These are phyloP conservation scores for Philotrypesis tridentata DNA, from an alignment of 1,140 invertebrate genomes.

Conservation along the genomic window DNA sequence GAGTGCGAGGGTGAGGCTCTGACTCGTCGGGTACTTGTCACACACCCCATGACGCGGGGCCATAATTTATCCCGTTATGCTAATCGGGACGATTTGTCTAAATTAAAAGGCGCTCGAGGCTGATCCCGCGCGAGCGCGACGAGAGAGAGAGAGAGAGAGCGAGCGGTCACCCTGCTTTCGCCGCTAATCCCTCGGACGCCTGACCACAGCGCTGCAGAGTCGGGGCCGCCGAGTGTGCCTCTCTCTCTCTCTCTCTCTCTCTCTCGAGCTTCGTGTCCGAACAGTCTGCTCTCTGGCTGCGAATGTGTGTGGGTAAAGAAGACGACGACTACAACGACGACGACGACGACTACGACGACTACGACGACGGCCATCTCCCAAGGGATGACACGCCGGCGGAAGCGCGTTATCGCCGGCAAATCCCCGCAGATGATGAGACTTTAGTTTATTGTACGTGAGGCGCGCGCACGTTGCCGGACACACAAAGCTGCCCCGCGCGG, in stretches of 20 bases:
- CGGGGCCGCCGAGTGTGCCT: no score
- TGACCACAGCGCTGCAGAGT: background rate
- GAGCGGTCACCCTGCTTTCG: constrained; percentile 55
- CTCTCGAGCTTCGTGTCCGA: no score
- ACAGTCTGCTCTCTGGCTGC: no score
- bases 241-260: no score
- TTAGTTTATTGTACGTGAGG: constrained; percentile 72
- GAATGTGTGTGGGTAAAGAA: background rate
- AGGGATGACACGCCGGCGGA: constrained; percentile 55
- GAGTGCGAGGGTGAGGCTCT: background rate
- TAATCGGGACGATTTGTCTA: constrained; percentile 75
- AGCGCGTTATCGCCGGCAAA: constrained; percentile 70
- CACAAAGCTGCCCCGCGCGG: constrained; percentile 35
- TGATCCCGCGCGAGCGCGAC: constrained; percentile 61
- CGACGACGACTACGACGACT: constrained; percentile 42
- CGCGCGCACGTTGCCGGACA: constrained; percentile 45
- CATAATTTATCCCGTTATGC: constrained; percentile 75
- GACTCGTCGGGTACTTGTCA: constrained; percentile 51
- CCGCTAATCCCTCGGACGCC: constrained; percentile 35
- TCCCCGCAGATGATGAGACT: constrained; percentile 73
- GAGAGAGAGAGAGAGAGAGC: background rate
- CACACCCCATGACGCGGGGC: constrained; percentile 43
- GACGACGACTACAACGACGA: constrained; percentile 40
- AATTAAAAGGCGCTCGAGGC: constrained; percentile 73
- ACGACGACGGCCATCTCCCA: constrained; percentile 57